Evolutionary conservation across 2,888 invertebrate genomes (phyloP).

Genomic region (Ligdia adustata): DNA sequence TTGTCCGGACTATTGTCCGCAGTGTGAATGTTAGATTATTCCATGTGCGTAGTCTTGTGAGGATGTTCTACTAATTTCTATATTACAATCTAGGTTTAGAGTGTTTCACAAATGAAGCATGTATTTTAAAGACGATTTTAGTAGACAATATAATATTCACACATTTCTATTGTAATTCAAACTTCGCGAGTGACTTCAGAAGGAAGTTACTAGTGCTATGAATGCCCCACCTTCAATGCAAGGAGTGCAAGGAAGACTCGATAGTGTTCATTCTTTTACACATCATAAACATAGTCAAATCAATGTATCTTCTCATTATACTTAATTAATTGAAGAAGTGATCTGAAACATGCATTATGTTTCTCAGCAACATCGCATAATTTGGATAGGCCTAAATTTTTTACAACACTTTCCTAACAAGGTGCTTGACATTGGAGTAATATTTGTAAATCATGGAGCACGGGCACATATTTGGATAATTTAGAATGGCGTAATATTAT

Average conservation of each 20-base stretch:
- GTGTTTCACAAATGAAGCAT: conserved; percentile 34
- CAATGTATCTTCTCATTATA: conserved; percentile 7
- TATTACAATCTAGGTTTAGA: conserved; percentile 30
- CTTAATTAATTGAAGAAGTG: conserved; percentile 16
- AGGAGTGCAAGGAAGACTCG: conserved; percentile 15
- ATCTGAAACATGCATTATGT: conserved; percentile 33
- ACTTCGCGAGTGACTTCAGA: conserved; percentile 26
- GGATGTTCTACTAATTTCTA: conserved; percentile 49
- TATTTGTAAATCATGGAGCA: conserved; percentile 29
- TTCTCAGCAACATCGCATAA: conserved; percentile 29
- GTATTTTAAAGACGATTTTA: conserved; percentile 38
- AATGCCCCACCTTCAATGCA: conserved; percentile 35
- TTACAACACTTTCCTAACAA: conserved; percentile 39
- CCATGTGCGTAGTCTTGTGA: conserved; percentile 61
- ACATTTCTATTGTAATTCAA: conserved; percentile 28
- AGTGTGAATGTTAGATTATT: conserved; percentile 76
- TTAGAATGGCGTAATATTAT: conserved; percentile 24
- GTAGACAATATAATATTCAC: conserved; percentile 35
- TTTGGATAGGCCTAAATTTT: conserved; percentile 46
- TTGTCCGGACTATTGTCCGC: conserved; percentile 71
- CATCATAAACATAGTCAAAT: conserved; percentile 10
- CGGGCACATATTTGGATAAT: conserved; percentile 35
- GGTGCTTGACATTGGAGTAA: conserved; percentile 41
- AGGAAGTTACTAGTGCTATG: conserved; percentile 31
- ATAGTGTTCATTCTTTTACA: conserved; percentile 20